Base-by-base conservation (phyloP, 1,140 invertebrate species). In the Drosophila nannoptera region DNA sequence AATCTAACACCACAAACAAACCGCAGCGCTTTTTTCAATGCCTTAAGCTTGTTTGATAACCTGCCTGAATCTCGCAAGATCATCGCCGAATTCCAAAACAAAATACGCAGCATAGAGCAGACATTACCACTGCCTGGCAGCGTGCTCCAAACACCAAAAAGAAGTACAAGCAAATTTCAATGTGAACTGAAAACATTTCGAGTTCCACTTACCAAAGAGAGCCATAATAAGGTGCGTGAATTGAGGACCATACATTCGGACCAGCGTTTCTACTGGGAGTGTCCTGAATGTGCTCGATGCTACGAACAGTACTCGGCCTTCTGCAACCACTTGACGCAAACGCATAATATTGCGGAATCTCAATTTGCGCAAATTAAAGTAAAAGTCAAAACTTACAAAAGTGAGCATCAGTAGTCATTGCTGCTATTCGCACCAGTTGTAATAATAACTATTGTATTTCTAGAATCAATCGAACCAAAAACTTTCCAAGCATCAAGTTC, bases 31-130 rank as follows among this genome's bases (percentile, higher is more conserved):
- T 48, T 58, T 11, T 50, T 66, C 3, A 67, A 31, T 9, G 60
- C 74, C 6, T 49, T 78, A 7, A 56, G 69, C 46, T 43, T 62
- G 7, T 63, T 78, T 7, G 75, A 88, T 14, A 77, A 55, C 38
- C 36, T 71, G 8, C 86, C 86, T 4, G 77, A 88, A 56, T 88
- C 75, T 29, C 54, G 69, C 6, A 82, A 84, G 42, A 65, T 88
- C 7, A 88, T 88, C 50, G 46, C 72, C 1, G 86, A 76, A 35
- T 53, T 88, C 32, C 78, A 87, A 40, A 72, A 74, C 43, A 58
- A 88, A 78, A 88, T 88, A 50, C 69, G 69, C 2, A 69, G 48
- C 7, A 82, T 87, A 12, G 82, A 87, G n/a, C 70, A 82, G 42
- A 67, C 75, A 4, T 54, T 74, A 16, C 77, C 81, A 4, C 4